These are phyloP conservation scores for Plumapathes pennacea DNA, from an alignment of 92 coral and sea anemone species.

Conservation along the genomic window DNA sequence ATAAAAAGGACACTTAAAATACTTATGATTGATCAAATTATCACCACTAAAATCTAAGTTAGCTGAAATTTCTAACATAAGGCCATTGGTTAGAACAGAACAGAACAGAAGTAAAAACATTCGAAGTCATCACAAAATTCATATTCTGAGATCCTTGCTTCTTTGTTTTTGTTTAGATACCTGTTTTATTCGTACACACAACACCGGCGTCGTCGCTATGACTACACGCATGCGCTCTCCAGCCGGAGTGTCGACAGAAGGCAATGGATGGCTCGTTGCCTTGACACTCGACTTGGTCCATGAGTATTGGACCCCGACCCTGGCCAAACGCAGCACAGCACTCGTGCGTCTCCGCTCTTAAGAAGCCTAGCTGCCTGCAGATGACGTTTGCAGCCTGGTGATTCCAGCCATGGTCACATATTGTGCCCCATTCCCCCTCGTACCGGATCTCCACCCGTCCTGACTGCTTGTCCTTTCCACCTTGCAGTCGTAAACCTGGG, in stretches of 20 bases:
- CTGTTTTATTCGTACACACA: slow-evolving; percentile 16
- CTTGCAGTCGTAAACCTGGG: slow-evolving; percentile 9
- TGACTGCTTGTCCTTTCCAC: slow-evolving; percentile 1
- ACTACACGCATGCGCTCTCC: slow-evolving; percentile 19
- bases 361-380: slow-evolving; percentile 23
- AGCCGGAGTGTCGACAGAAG: slow-evolving; percentile 16
- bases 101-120: neutral
- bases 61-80: too few relatives aligned
- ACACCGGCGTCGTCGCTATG: slow-evolving; percentile 35
- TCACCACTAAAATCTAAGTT: too few relatives aligned
- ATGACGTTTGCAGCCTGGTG: slow-evolving; percentile 15
- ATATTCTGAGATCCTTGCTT: too few relatives aligned
- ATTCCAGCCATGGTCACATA: slow-evolving; percentile 25
- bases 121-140: slow-evolving; percentile 3
- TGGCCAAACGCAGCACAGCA: neutral
- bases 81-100: too few relatives aligned
- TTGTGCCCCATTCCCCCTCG: slow-evolving; percentile 26
- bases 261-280: slow-evolving; percentile 25
- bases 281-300: slow-evolving; percentile 19
- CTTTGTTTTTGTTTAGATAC: too few relatives aligned
- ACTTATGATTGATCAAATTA: too few relatives aligned
- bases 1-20: too few relatives aligned
- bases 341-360: slow-evolving; percentile 8
- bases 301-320: slow-evolving; percentile 25
- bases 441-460: slow-evolving; percentile 36